Percentiles rank a stretch among this genome's conserved stretches.
Conservation (phyloP, 2,888 invertebrate species). For the Troglohyphantes excavatus region DNA sequence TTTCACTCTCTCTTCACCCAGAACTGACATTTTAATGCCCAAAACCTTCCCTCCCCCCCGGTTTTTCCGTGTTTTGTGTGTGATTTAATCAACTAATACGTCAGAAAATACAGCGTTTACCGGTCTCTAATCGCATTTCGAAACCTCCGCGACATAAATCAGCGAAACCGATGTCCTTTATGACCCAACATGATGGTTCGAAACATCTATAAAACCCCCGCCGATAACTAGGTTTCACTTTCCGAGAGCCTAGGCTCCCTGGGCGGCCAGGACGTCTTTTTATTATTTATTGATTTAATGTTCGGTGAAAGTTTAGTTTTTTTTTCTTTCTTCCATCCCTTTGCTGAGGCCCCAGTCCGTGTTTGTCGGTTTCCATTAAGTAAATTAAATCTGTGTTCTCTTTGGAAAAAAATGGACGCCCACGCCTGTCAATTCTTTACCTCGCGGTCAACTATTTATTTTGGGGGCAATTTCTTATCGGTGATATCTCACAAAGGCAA, state of each 20-base stretch:
- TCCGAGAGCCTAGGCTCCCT: background rate
- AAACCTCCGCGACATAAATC: conserved; percentile 48
- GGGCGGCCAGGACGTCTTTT: background rate
- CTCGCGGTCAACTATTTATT: too few relatives aligned
- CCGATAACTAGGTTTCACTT: conserved; percentile 55
- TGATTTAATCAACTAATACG: conserved; percentile 68
- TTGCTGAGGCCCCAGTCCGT: background rate
- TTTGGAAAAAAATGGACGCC: background rate
- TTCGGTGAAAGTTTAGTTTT: background rate
- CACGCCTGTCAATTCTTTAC: too few relatives aligned
- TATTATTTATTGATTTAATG: conserved; percentile 46
- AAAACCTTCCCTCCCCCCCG: background rate
- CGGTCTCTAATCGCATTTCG: conserved; percentile 39
- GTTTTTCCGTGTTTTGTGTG: conserved; percentile 13
- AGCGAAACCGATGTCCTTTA: conserved; percentile 44
- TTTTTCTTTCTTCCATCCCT: conserved; percentile 2
- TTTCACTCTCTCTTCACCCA: background rate
- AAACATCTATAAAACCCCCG: conserved; percentile 52
- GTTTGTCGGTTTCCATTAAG: conserved; percentile 31
- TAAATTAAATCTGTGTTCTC: conserved; percentile 41
- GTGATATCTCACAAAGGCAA: too few relatives aligned
- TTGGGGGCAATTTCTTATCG: too few relatives aligned
- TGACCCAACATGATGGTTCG: conserved; percentile 48
- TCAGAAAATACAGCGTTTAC: conserved; percentile 58
- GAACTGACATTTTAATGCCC: conserved; percentile 51